phyloP scores from a whole-genome alignment of 2,113 vertebrate species.

The Rousettus leschenaultii region DNA sequence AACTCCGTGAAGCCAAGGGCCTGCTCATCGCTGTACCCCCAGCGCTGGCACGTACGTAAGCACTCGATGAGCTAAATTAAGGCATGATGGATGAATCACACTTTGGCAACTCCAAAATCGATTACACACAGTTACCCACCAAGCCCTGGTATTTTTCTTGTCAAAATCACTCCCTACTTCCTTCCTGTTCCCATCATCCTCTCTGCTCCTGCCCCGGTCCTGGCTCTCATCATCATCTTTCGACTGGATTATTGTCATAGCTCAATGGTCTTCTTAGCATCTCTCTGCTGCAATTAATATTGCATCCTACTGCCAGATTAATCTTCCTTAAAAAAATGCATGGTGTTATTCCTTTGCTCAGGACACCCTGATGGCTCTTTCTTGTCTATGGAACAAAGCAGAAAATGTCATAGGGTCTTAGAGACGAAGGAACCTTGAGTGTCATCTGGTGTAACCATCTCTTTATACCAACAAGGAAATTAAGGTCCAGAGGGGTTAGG shows the following conservation, averaged over 20 bases:
- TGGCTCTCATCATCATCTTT: background rate
- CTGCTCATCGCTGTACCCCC: no score
- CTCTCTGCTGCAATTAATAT: background rate
- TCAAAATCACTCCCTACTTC: accelerated
- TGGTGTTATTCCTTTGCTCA: background rate
- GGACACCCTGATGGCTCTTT: background rate
- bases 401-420: background rate
- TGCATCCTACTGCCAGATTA: background rate
- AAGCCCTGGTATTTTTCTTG: no score
- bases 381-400: background rate
- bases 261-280: background rate
- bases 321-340: background rate
- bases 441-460: background rate
- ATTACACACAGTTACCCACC: accelerated
- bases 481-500: background rate
- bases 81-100: no score
- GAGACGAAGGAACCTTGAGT: background rate
- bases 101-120: no score
- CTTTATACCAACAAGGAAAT: background rate
- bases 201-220: background rate
- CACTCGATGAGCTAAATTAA: background rate
- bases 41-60: accelerated
- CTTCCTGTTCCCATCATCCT: background rate
- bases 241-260: background rate
- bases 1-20: background rate